Percentiles rank a stretch among this genome's conserved stretches.
These are phyloP conservation scores for Drosophila ananassae DNA, from an alignment of 1,140 invertebrate species.

Conservation along the genomic window DNA sequence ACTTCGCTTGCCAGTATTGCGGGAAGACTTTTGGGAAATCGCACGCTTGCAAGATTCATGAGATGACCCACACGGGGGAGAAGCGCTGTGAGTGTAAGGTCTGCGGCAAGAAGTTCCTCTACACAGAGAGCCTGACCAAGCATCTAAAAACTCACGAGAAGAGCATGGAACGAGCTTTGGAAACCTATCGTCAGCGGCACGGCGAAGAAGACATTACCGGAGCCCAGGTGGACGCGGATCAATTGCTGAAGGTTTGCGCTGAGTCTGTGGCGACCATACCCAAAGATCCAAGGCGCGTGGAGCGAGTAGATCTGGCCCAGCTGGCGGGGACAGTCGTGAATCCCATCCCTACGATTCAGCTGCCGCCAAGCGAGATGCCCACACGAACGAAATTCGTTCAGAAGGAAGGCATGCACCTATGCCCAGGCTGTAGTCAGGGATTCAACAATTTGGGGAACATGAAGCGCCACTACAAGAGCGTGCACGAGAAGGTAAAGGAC, in stretches of 20 bases:
- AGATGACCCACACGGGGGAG: conserved; percentile 85
- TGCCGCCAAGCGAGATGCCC: conserved; percentile 39
- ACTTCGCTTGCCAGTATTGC: conserved; percentile 79
- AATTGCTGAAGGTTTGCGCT: conserved; percentile 71
- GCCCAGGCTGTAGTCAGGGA: conserved; percentile 71
- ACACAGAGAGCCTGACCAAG: conserved; percentile 73
- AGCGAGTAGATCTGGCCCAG: conserved; percentile 72
- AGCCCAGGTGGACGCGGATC: conserved; percentile 48
- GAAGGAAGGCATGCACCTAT: conserved; percentile 75
- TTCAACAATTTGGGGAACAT: conserved; percentile 80
- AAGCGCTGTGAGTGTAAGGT: conserved; percentile 81
- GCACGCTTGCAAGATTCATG: conserved; percentile 79
- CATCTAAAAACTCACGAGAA: conserved; percentile 80
- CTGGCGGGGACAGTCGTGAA: conserved; percentile 75
- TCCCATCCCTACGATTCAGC: conserved; percentile 61
- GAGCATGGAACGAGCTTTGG: conserved; percentile 68
- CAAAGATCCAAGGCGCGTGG: conserved; percentile 67
- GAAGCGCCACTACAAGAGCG: conserved; percentile 77
- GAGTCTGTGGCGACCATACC: conserved; percentile 78
- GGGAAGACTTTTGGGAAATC: conserved; percentile 81
- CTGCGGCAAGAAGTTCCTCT: conserved; percentile 69
- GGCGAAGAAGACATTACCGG: conserved; percentile 22
- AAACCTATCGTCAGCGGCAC: conserved; percentile 73
- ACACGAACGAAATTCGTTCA: conserved; percentile 56
- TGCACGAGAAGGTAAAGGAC: conserved; percentile 81